Percentiles rank a stretch among this genome's conserved stretches.
Evolutionary conservation across 1,140 invertebrate species (phyloP).

Genomic region (Drosophila kohkoa): DNA sequence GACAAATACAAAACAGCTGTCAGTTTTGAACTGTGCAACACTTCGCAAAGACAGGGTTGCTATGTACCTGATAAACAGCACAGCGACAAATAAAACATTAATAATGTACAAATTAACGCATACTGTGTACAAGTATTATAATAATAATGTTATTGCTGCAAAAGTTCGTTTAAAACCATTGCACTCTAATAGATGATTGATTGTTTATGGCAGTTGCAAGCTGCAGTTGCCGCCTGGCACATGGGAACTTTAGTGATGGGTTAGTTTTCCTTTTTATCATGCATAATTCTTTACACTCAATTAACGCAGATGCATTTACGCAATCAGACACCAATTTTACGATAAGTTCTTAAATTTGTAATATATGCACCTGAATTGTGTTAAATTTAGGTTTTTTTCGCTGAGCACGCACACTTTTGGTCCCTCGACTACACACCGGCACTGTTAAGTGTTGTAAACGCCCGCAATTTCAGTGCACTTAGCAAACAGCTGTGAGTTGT

Average conservation of each 20-base stretch:
- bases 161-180: neutral
- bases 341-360: neutral
- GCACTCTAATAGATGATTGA: neutral
- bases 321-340: neutral
- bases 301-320: neutral
- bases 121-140: neutral
- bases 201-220: neutral
- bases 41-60: conserved; percentile 35
- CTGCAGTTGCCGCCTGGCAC: conserved; percentile 8
- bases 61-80: neutral
- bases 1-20: conserved; percentile 11
- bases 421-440: conserved; percentile 39
- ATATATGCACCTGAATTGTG: conserved; percentile 25
- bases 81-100: neutral
- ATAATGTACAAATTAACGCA: neutral
- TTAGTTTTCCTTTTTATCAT: conserved; percentile 4
- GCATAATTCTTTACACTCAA: neutral
- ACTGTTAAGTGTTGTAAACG: conserved; percentile 19
- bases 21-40: conserved; percentile 30
- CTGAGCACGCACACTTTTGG: conserved; percentile 39
- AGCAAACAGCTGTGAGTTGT: conserved; percentile 47
- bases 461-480: neutral
- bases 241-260: conserved; percentile 23
- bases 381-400: conserved; percentile 29
- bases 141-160: neutral